Base-by-base conservation (phyloP, 2,113 vertebrate species). In the Nibea coibor region DNA sequence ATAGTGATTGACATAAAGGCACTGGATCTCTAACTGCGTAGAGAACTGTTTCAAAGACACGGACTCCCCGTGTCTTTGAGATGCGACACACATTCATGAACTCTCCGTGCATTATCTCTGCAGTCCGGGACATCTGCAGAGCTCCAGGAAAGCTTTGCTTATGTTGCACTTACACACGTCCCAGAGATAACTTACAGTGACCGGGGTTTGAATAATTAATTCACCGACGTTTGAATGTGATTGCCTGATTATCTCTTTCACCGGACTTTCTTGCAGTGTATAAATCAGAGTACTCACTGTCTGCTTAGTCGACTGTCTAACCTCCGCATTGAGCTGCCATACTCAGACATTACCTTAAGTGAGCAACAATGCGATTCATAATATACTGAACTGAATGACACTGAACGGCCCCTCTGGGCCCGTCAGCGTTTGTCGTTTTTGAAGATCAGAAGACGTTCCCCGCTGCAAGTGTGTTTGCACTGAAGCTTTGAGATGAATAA, bases 111-210 rank as follows among this genome's bases (percentile, higher is more conserved):
- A 9, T 50, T 15, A 26, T 10, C 73, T 65, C 75, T 78, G 79
- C 72, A 82, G 80, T 67, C 81, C 24, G 22, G 45, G 86, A 91
- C 85, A 57, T 72, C 88, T 89, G 92, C 82, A 85, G 93, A 92
- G 94, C 94, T 90, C 86, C 86, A 84, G 87, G 48, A 80, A 81
- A 58, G 68, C 82, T 63, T 69, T 58, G 28, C 71, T 81, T 28
- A 45, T 72, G 66, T 86, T 73, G 78, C 66, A 80, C n/a, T 87
- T 72, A 78, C 88, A 92, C 93, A 93, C 94, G 92, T 96, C 91
- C 72, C 94, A 95, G 93, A 93, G 95, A 95, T 95, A 93, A 88
- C 94, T 95, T 95, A 96, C 95, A 94, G 94, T 93, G 96, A 96
- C 76, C 94, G 92, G 94, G 90, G 87, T 93, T 90, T 93, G 93